phyloP scores from a whole-genome alignment of 1,140 invertebrate species.

The Bombus polaris region DNA sequence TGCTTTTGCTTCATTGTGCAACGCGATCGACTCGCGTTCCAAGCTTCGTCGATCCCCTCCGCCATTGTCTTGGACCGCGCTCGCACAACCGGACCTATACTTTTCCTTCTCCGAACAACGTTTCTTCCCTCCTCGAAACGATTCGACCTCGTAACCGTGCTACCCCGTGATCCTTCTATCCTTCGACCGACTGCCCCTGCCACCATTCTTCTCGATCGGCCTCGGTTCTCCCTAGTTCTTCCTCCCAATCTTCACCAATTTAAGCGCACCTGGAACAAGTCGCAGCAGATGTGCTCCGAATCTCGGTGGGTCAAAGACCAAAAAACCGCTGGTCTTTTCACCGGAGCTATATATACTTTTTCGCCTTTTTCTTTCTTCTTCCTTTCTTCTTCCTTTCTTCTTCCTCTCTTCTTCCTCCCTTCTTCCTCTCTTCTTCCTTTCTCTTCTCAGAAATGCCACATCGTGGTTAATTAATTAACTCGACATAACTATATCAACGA shows the following conservation, averaged over 20 bases:
- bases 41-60: too few species aligned
- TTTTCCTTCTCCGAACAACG: neutral
- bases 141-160: neutral
- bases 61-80: neutral
- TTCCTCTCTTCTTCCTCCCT: neutral
- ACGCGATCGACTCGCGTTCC: conserved; percentile 40
- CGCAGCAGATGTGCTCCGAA: neutral
- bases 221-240: neutral
- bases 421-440: too few species aligned
- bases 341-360: too few species aligned
- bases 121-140: neutral
- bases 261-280: neutral
- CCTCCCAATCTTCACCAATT: neutral
- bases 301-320: neutral
- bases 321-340: neutral
- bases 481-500: too few species aligned
- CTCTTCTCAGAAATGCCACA: neutral
- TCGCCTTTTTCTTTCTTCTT: neutral
- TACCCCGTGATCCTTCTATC: neutral
- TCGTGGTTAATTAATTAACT: too few species aligned
- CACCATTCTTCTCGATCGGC: neutral
- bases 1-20: conserved; percentile 62
- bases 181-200: neutral
- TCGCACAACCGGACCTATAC: neutral
- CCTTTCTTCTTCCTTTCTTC: too few species aligned